These are phyloP conservation scores for Bradypodion ventrale DNA, from an alignment of 2,797 vertebrate genomes.

Conservation along the genomic window DNA sequence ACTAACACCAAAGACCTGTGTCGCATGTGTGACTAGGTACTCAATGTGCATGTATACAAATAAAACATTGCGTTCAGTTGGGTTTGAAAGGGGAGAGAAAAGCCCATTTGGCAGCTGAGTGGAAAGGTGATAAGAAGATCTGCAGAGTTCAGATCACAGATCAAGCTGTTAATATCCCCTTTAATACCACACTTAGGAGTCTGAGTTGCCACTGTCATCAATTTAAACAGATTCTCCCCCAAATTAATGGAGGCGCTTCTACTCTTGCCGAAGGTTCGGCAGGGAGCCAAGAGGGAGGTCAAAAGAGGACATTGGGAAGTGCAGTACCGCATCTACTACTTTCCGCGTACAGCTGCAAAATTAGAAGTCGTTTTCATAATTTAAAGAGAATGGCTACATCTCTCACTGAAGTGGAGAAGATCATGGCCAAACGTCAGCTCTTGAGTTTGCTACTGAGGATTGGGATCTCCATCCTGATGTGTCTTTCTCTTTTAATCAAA, in stretches of 20 bases:
- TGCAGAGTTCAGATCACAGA: too few species aligned
- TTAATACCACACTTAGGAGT: not conserved
- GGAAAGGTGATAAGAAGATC: not conserved
- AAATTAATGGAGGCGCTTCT: not conserved
- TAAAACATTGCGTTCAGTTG: not conserved
- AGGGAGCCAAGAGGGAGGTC: too few species aligned
- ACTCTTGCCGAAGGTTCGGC: not conserved
- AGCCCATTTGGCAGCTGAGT: not conserved
- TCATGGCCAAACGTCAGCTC: too few species aligned
- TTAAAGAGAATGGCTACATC: too few species aligned
- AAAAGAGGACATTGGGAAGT: too few species aligned
- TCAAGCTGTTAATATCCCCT: not conserved
- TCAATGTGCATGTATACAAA: fast-evolving
- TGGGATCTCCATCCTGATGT: too few species aligned
- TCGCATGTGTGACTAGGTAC: fast-evolving
- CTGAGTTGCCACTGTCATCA: not conserved
- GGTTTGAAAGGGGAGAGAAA: not conserved
- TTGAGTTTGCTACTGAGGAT: too few species aligned
- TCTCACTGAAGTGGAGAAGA: too few species aligned
- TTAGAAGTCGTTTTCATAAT: too few species aligned
- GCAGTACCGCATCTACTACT: too few species aligned
- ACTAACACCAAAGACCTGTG: not conserved
- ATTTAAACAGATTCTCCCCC: not conserved
- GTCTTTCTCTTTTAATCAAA: too few species aligned
- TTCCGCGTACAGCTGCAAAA: too few species aligned